A percentile compares a stretch with the other conserved stretches of the same genome.
Evolutionary conservation across 2,113 vertebrate genomes (phyloP).

Genomic region (Pteronura brasiliensis): DNA sequence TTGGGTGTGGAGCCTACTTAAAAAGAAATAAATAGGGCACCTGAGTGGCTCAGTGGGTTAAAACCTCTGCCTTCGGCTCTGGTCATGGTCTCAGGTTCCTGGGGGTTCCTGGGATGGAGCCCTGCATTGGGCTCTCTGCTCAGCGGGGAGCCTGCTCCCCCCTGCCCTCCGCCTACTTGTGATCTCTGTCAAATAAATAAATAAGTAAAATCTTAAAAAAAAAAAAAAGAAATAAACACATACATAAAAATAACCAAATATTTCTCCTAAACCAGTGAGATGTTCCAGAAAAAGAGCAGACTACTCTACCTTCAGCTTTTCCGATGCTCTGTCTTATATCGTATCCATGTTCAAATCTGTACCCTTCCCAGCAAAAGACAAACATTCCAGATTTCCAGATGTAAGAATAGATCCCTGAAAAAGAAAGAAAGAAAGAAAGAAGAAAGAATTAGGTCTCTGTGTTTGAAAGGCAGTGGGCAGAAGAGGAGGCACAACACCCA

Average conservation of each 20-base stretch:
- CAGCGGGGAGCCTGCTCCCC: too few relatives aligned
- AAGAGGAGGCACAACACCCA: neutral
- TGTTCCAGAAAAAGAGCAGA: slow-evolving; percentile 35
- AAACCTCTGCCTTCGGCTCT: too few relatives aligned
- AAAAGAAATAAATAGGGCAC: neutral
- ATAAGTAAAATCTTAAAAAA: too few relatives aligned
- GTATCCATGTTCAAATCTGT: neutral
- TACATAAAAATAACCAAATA: neutral
- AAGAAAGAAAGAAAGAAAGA: neutral
- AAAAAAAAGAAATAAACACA: neutral
- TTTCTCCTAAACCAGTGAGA: neutral
- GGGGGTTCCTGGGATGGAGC: too few relatives aligned
- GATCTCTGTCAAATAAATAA: too few relatives aligned
- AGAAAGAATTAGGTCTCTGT: neutral
- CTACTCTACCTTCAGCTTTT: neutral
- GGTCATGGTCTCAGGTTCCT: too few relatives aligned
- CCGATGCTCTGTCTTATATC: neutral
- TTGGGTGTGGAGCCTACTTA: neutral
- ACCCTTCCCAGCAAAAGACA: neutral
- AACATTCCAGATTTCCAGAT: neutral
- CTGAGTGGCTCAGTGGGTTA: too few relatives aligned
- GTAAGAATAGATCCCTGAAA: neutral
- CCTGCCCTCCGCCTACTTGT: too few relatives aligned
- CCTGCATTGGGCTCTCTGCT: too few relatives aligned
- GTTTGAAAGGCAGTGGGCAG: neutral